These are phyloP conservation scores for Nibea coibor DNA, from an alignment of 2,113 vertebrate species.

Conservation along the genomic window DNA sequence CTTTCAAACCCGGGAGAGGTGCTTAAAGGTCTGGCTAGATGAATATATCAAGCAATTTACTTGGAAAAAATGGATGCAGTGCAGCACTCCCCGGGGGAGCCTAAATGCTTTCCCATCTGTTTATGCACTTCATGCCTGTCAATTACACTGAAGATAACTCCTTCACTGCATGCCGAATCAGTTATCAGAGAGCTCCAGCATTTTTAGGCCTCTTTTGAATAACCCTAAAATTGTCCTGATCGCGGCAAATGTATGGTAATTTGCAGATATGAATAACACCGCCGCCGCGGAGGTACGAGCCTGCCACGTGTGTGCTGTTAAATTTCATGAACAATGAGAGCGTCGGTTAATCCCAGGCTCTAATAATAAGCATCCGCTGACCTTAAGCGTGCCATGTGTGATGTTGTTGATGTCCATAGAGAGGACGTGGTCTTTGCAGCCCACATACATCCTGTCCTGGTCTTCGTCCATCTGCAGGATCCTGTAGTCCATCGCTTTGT, in stretches of 20 bases:
- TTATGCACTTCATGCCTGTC: slow-evolving; percentile 70
- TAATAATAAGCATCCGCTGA: slow-evolving; percentile 76
- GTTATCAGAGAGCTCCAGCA: slow-evolving; percentile 43
- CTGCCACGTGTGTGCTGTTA: not conserved
- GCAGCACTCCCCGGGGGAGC: slow-evolving; percentile 57
- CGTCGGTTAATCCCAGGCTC: not conserved
- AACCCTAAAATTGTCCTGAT: slow-evolving; percentile 39
- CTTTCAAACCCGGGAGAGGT: slow-evolving; percentile 49
- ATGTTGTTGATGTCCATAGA: slow-evolving; percentile 99
- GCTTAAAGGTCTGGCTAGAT: slow-evolving; percentile 55
- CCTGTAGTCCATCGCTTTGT: slow-evolving; percentile 94
- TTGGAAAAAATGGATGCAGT: slow-evolving; percentile 51
- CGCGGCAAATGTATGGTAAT: slow-evolving; percentile 36
- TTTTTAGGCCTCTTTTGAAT: slow-evolving; percentile 41
- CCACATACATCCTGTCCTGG: slow-evolving; percentile 97
- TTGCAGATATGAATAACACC: slow-evolving; percentile 49
- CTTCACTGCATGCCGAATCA: slow-evolving; percentile 44
- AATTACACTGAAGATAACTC: slow-evolving; percentile 61
- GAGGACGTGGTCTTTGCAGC: slow-evolving; percentile 96
- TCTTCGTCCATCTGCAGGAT: slow-evolving; percentile 99
- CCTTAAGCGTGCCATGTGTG: slow-evolving; percentile 91
- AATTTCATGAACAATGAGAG: not conserved
- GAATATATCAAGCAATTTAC: slow-evolving; percentile 71
- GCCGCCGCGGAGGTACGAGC: not conserved
- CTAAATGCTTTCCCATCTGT: slow-evolving; percentile 72